Evolutionary conservation across 2,797 vertebrate genomes (phyloP), one percentile per base, ranked within the genome.

Genomic region (Poeciliopsis paucimaculata): DNA sequence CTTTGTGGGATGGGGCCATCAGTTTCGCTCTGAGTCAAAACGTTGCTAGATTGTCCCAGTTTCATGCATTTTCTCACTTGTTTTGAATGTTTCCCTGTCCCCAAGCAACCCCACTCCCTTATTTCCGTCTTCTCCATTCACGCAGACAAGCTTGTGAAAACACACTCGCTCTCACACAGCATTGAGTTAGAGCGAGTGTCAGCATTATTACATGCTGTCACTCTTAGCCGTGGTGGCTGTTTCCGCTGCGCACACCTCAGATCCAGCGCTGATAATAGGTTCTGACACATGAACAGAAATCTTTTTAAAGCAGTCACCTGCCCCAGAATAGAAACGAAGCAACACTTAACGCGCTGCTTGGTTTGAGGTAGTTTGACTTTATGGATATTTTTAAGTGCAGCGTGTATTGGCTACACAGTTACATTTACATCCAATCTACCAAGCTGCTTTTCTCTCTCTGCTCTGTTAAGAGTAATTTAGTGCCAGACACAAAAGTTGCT

Each of bases 251-350:
- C 77, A 43, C 76, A 36, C 77, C 39, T 46, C 84, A 81, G 79
- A 86, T 43, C 75, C 51, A n/a, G 55, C 4, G 51, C 84, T 86
- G 85, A 86, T 91, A 87, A 85, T 79, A 78, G 70, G 47, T 53
- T 64, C 53, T 75, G 84, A 77, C 89, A 88, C 87, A 91, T 43
- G 53, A 79, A 79, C 85, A 80, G 76, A 84, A 85, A 75, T 85
- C 88, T 55, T 73, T 82, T 84, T 72, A 72, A 74, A 77, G 75
- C 46, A 57, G 79, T 90, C 86, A 80, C 82, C 84, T 84, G 83
- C 84, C 74, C 2, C 2, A 55, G 82, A 81, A 76, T 2, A 51
- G 86, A 84, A 82, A 80, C 82, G 34, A 85, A 77, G 74, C 71
- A 18, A 12, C 26, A 5, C 47, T 77, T 28, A 13, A 62, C 0